These are phyloP conservation scores for Bujurquina vittata DNA, from an alignment of 2,113 vertebrate species.

Conservation along the genomic window DNA sequence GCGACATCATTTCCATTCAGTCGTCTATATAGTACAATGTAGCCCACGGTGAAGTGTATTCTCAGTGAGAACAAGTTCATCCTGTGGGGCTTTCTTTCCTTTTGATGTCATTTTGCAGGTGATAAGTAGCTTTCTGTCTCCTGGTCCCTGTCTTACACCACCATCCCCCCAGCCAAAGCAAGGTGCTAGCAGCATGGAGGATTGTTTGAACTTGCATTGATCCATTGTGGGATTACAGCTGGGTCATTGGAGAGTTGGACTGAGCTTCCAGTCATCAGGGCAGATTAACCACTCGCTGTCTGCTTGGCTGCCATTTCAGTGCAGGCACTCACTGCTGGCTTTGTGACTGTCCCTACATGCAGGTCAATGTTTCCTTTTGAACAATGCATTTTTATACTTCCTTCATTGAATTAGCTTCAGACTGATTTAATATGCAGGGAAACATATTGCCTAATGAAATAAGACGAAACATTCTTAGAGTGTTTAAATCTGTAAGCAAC, in stretches of 20 bases:
- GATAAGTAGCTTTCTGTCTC: slow-evolving; percentile 79
- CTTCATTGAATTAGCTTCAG: slow-evolving; percentile 17
- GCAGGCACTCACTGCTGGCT: slow-evolving; percentile 40
- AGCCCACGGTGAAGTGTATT: slow-evolving; percentile 38
- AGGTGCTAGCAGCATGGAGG: slow-evolving; percentile 74
- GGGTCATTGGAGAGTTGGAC: slow-evolving; percentile 77
- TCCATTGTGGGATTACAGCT: slow-evolving; percentile 79
- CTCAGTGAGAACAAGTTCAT: slow-evolving; percentile 51
- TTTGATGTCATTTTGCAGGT: slow-evolving; percentile 79
- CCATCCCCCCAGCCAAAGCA: slow-evolving; percentile 61
- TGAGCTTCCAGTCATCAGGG: slow-evolving; percentile 72
- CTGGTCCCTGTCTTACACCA: slow-evolving; percentile 62
- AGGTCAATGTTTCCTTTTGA: slow-evolving; percentile 49
- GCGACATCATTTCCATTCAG: slow-evolving; percentile 42
- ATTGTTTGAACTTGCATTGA: slow-evolving; percentile 81
- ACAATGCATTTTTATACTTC: slow-evolving; percentile 34
- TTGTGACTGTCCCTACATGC: slow-evolving; percentile 50
- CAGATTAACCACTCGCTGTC: slow-evolving; percentile 75
- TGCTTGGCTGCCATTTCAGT: slow-evolving; percentile 68
- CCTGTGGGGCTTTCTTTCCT: slow-evolving; percentile 68
- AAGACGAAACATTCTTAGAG: not conserved
- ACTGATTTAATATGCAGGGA: slow-evolving; percentile 22
- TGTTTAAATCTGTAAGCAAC: slow-evolving; percentile 5
- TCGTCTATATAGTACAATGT: not conserved
- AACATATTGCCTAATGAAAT: slow-evolving; percentile 11